Evolutionary conservation across 2,888 invertebrate species (phyloP).

Genomic region (Pogonocherus hispidulus): DNA sequence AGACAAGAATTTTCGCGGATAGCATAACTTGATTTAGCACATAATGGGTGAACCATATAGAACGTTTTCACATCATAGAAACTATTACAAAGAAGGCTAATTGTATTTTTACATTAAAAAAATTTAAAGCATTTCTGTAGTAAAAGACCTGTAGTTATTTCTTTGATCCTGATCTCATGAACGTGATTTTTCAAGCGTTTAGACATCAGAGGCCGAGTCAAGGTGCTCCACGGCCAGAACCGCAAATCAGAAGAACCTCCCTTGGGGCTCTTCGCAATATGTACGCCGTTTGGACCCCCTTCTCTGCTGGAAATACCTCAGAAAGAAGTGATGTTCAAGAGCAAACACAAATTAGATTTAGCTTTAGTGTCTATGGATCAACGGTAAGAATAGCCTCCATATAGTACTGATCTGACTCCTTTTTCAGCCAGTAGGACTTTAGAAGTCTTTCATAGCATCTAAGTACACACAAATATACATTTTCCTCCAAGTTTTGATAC

Average conservation of each 20-base stretch:
- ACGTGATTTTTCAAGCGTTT: slow-evolving; percentile 80
- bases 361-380: slow-evolving; percentile 98
- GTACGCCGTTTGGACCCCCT: slow-evolving; percentile 99
- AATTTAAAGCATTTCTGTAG: too few relatives aligned
- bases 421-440: too few relatives aligned
- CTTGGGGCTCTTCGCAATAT: slow-evolving; percentile 95
- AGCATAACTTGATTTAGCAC: too few relatives aligned
- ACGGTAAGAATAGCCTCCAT: slow-evolving; percentile 72
- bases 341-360: slow-evolving; percentile 98
- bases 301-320: slow-evolving; percentile 96
- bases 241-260: slow-evolving; percentile 95
- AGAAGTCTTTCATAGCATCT: too few relatives aligned
- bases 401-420: background rate
- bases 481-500: too few relatives aligned
- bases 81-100: too few relatives aligned
- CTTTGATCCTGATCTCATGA: background rate
- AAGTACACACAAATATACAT: too few relatives aligned
- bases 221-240: slow-evolving; percentile 96
- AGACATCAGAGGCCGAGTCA: slow-evolving; percentile 97
- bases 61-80: too few relatives aligned
- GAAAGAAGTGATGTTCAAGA: slow-evolving; percentile 99
- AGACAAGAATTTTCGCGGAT: too few relatives aligned
- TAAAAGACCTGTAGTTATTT: too few relatives aligned
- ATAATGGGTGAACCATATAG: too few relatives aligned
- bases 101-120: too few relatives aligned